Evolutionary conservation across 2,113 vertebrate genomes (phyloP).

Genomic region (Gadus macrocephalus): DNA sequence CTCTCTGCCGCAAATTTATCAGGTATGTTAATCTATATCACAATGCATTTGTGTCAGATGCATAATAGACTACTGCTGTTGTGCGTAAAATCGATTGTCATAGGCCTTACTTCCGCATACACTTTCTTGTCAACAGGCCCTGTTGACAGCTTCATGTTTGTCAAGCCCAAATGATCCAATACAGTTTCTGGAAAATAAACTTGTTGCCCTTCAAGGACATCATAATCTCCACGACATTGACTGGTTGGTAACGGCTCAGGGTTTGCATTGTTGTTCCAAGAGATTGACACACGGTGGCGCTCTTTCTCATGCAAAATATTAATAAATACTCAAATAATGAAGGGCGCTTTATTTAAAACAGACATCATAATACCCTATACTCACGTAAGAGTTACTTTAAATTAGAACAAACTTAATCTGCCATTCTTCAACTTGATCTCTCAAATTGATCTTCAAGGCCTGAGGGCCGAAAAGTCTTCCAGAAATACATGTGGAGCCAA

Average conservation of each 20-base stretch:
- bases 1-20: slow-evolving; percentile 45
- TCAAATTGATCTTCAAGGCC: too few species aligned
- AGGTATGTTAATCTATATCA: slow-evolving; percentile 26
- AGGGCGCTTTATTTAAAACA: too few species aligned
- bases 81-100: not conserved
- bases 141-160: slow-evolving; percentile 42
- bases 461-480: too few species aligned
- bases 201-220: slow-evolving; percentile 32
- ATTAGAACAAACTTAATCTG: too few species aligned
- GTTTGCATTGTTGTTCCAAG: not conserved
- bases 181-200: slow-evolving; percentile 42
- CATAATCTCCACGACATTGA: slow-evolving; percentile 32
- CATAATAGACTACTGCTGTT: not conserved
- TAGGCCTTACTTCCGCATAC: not conserved
- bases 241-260: slow-evolving; percentile 31
- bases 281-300: slow-evolving; percentile 41
- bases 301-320: slow-evolving; percentile 23
- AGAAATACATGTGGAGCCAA: too few species aligned
- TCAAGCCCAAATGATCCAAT: slow-evolving; percentile 43
- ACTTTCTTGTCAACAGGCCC: slow-evolving; percentile 25
- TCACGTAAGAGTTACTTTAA: too few species aligned
- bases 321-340: too few species aligned
- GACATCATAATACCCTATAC: too few species aligned
- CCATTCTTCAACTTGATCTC: too few species aligned
- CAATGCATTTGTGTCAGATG: not conserved